Base-by-base conservation (phyloP, 2,113 vertebrate genomes). In the Falco punctatus region DNA sequence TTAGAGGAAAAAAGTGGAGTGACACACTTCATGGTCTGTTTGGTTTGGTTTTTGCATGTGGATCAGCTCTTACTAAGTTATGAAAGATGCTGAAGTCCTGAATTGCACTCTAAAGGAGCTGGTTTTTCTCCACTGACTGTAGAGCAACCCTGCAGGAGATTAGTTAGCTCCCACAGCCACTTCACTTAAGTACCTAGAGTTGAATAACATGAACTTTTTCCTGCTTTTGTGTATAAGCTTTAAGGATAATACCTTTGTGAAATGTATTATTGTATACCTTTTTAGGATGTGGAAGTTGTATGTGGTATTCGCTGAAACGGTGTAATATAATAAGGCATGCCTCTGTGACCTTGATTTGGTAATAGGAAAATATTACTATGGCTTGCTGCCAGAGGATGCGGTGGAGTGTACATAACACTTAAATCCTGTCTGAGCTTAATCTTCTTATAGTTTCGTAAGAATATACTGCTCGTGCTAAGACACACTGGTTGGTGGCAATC, bases 341-440 rank as follows among this genome's bases (percentile, higher is more conserved):
- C 64, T 91, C 89, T 88, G 46, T 94, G 96, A 96, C 95, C 94
- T 96, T 97, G 88, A 94, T 95, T 96, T 97, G 87, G 92, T 96
- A 95, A 96, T 65, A 94, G 89, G 89, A 92, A 91, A 95, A 87
- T 90, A 75, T 81, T 75, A 12, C 54, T 33, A 2, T 85, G 93
- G 93, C 92, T 82, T 48, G 32, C 55, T 81, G 94, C 90, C 94
- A 96, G 81, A 82, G 77, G 94, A 95, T 97, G 93, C 26, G 40
- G 71, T 88, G 59, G 74, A 94, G 95, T 95, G 86, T 95, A 85
- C 92, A 96, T 97, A 97, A 96, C 93, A 83, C 85, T 97, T 94
- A 92, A 97, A 97, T 96, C 96, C 96, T 94, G 95, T 96, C 96
- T 97, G 96, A 96, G 93, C 95, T 96, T 97, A 96, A 97, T 95